Conservation (phyloP, 53 echinoderm and acorn worm species). For the Luidia sarsii region DNA sequence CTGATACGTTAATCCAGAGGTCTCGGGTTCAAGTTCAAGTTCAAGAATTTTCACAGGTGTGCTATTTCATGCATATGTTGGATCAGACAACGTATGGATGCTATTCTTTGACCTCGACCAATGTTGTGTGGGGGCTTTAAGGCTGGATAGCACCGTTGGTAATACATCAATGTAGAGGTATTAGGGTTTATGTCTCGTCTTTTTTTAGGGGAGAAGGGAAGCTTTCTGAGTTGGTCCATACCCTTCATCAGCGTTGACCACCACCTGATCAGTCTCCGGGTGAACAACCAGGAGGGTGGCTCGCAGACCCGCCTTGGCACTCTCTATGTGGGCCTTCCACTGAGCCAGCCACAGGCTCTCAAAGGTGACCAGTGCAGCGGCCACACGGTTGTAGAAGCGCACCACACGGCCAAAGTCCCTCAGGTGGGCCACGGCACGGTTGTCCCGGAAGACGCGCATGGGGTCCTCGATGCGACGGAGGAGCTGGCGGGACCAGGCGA, state of each 20-base stretch:
- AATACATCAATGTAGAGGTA: not conserved
- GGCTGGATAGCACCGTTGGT: not conserved
- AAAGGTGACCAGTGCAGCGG: conserved; percentile 94
- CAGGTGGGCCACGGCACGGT: conserved; percentile 80
- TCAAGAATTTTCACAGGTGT: not conserved
- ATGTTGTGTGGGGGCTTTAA: no score
- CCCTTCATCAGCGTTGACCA: conserved; percentile 99
- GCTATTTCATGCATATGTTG: no score
- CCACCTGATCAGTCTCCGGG: conserved; percentile 83
- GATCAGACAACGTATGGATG: no score
- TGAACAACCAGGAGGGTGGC: conserved; percentile 81
- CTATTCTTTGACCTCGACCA: no score
- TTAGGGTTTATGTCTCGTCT: not conserved
- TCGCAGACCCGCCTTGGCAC: conserved; percentile 86
- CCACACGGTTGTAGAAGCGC: conserved; percentile 95
- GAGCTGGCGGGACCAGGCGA: conserved; percentile 97
- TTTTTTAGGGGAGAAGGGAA: not conserved
- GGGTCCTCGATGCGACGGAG: conserved; percentile 96
- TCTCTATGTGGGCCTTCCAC: conserved; percentile 91
- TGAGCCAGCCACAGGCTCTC: conserved; percentile 96
- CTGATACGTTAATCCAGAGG: no score
- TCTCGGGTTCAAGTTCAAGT: not conserved
- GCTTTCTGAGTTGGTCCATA: conserved; percentile 37
- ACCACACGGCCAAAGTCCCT: conserved; percentile 94
- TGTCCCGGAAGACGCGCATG: conserved; percentile 96